Conservation (phyloP, 1,140 invertebrate species). For the Pogonus chalceus region DNA sequence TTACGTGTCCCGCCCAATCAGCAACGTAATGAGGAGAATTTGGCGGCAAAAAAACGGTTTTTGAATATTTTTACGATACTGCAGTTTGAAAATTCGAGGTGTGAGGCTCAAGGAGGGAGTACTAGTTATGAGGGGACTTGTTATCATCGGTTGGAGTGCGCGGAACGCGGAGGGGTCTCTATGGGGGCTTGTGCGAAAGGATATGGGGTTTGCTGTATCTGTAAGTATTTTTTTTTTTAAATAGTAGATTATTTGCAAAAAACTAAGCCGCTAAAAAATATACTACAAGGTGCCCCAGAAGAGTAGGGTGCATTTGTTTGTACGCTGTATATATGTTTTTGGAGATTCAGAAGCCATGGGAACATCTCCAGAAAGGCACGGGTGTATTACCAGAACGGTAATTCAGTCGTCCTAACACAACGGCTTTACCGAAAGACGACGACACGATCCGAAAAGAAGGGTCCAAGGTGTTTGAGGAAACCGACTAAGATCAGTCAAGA, state of each 20-base stretch:
- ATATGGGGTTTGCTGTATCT: slow-evolving; percentile 63
- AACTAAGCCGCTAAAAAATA: neutral
- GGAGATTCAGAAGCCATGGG: too few relatives aligned
- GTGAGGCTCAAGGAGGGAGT: slow-evolving; percentile 36
- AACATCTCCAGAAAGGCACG: too few relatives aligned
- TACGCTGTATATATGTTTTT: too few relatives aligned
- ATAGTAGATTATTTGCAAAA: neutral
- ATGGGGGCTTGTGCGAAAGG: slow-evolving; percentile 62
- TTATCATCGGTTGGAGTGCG: slow-evolving; percentile 54
- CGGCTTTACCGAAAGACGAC: too few relatives aligned
- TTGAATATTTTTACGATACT: slow-evolving; percentile 64
- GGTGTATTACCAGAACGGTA: too few relatives aligned
- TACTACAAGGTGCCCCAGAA: neutral
- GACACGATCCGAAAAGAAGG: too few relatives aligned
- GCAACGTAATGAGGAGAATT: neutral
- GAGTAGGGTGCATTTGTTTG: slow-evolving; percentile 23
- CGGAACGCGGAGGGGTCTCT: slow-evolving; percentile 44
- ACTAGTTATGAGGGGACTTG: slow-evolving; percentile 53
- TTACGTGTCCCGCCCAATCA: too few relatives aligned
- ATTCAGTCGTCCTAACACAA: too few relatives aligned
- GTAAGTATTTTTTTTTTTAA: slow-evolving; percentile 41
- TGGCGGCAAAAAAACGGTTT: slow-evolving; percentile 37
- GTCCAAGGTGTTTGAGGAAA: too few relatives aligned
- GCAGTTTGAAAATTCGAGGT: slow-evolving; percentile 55
- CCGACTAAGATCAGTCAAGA: too few relatives aligned